Evolutionary conservation across 2,888 invertebrate genomes (phyloP).

Genomic region (Ormyrus nitidulus): DNA sequence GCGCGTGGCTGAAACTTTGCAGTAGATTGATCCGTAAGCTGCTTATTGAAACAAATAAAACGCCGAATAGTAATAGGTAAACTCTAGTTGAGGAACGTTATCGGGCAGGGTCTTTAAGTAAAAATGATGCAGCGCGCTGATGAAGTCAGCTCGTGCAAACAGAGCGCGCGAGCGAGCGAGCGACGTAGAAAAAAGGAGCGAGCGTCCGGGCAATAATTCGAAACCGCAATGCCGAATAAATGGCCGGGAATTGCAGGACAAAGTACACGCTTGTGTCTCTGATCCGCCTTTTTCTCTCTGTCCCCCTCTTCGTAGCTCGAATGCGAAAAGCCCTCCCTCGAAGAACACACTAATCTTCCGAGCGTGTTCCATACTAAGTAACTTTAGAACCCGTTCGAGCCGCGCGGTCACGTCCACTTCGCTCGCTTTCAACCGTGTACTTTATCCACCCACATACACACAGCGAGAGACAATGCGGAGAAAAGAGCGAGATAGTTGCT

Average conservation of each 20-base stretch:
- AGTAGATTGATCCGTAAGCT: constrained; percentile 29
- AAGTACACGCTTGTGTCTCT: constrained; percentile 32
- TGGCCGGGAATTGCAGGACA: constrained; percentile 41
- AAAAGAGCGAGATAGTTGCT: constrained; percentile 2
- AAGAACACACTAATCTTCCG: constrained; percentile 52
- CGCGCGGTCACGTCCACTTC: constrained; percentile 24
- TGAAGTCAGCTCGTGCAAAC: too few relatives aligned
- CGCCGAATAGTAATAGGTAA: too few relatives aligned
- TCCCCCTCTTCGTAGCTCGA: background rate
- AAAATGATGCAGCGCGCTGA: too few relatives aligned
- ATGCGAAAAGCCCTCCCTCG: background rate
- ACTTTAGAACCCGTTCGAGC: constrained; percentile 45
- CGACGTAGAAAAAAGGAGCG: too few relatives aligned
- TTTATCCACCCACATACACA: background rate
- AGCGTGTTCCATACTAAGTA: constrained; percentile 51
- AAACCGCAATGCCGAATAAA: constrained; percentile 33
- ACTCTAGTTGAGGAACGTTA: too few relatives aligned
- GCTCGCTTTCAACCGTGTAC: constrained; percentile 10
- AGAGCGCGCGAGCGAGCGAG: too few relatives aligned
- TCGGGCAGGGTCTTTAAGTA: too few relatives aligned
- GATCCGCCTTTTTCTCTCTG: constrained; percentile 24
- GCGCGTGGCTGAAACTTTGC: constrained; percentile 3
- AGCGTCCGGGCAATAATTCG: constrained; percentile 9
- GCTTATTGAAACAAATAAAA: constrained; percentile 27
- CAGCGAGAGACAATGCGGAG: background rate